phyloP scores from a whole-genome alignment of 2,797 vertebrate genomes.

The Enteromius unitaeniatus region DNA sequence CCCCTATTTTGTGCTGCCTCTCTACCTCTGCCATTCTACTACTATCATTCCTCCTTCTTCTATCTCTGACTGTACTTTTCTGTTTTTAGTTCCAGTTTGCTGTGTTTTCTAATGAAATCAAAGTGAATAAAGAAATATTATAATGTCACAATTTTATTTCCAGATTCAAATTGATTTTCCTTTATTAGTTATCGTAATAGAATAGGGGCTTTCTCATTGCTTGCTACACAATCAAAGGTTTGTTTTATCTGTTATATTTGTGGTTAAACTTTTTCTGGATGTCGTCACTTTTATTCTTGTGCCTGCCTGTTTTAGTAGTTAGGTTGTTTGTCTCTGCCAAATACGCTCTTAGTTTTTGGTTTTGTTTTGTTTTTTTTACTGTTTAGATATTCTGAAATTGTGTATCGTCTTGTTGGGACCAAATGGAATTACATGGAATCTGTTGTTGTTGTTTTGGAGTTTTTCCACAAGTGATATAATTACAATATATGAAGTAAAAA shows the following conservation, averaged over 20 bases:
- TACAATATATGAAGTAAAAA: neutral
- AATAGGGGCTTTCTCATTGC: neutral
- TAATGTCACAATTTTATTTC: neutral
- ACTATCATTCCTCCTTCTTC: slow-evolving; percentile 15
- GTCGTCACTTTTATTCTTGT: neutral
- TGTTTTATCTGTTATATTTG: neutral
- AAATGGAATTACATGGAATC: neutral
- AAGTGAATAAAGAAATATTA: neutral
- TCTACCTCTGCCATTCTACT: neutral
- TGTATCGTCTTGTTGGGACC: neutral
- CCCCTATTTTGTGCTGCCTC: neutral
- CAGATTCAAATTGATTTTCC: neutral
- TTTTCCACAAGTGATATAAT: slow-evolving; percentile 2
- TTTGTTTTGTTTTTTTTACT: neutral
- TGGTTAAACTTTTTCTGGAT: slow-evolving; percentile 1
- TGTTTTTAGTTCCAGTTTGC: neutral
- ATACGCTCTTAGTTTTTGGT: neutral
- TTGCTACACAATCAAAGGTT: neutral
- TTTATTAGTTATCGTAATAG: neutral
- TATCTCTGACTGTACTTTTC: slow-evolving; percentile 30
- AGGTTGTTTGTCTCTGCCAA: neutral
- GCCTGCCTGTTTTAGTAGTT: neutral
- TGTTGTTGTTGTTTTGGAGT: neutral
- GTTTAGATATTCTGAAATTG: neutral
- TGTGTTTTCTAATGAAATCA: neutral